Evolutionary conservation across 2,113 vertebrate genomes (phyloP).

Genomic region (Dermatemys mawii): DNA sequence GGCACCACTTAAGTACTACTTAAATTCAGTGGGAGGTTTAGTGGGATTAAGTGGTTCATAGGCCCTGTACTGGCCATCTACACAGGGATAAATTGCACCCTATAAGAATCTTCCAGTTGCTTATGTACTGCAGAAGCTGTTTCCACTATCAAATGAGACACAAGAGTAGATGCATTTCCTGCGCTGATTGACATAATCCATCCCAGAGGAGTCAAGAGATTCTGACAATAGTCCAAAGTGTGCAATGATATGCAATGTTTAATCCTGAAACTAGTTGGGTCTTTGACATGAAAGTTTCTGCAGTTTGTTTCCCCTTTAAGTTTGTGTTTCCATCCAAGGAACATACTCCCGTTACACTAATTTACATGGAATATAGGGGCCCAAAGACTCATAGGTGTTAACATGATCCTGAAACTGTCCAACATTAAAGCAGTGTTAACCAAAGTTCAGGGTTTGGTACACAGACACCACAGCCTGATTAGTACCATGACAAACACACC

Average conservation of each 20-base stretch:
- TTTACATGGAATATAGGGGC: neutral
- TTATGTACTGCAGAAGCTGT: neutral
- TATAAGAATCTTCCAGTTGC: neutral
- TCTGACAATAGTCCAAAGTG: neutral
- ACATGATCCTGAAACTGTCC: neutral
- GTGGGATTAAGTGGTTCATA: slow-evolving; percentile 18
- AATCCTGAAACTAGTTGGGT: neutral
- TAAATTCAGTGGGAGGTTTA: slow-evolving; percentile 1
- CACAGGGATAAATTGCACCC: neutral
- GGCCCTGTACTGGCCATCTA: neutral
- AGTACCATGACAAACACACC: neutral
- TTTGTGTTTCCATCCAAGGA: neutral
- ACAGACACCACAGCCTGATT: neutral
- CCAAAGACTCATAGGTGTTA: too few species aligned
- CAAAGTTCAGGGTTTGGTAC: neutral
- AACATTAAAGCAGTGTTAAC: neutral
- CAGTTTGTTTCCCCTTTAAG: neutral
- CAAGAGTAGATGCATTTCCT: neutral
- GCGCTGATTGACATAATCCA: neutral
- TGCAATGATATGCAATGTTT: neutral
- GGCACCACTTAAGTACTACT: neutral
- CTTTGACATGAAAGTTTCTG: neutral
- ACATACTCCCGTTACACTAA: neutral
- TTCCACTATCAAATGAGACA: neutral
- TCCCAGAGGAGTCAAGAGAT: neutral